Base-by-base conservation (phyloP, 30 jellyfish, hydroid and myxozoan species). In the Turritopsis dohrnii region DNA sequence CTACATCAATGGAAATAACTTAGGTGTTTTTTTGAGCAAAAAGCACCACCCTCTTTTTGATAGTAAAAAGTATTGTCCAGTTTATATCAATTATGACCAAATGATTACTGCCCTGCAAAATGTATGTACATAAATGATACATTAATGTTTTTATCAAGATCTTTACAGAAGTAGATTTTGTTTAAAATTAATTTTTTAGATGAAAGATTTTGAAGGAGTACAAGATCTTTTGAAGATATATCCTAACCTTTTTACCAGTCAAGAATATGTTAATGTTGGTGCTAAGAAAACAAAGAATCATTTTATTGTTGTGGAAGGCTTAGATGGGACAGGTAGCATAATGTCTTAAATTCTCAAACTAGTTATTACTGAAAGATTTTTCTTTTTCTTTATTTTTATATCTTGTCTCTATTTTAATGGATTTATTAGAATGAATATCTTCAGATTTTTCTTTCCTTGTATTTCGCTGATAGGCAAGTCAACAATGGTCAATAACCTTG, bases 281-380 rank as follows among this genome's bases (percentile, higher is more conserved):
- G 30, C 9, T 27, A 69, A 1, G 22, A n/a, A 69, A 27, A 8
- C 28, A 29, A 82, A 82, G 13, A 18, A 82, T 31, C 89, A 86
- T 9, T 82, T 82, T 71, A 82, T 82, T 65, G 89, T 82, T 65
- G 89, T 82, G 79, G 89, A 82, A 66, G 89, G 89, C 29, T 71
- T 82, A 1, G 89, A 82, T 82, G 89, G 89, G 21, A 82, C 89
- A 82, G 89, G 89, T 82, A 26, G 7, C 8, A 69, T n/a, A 0
- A 21, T 60, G 19, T 54, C 18, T 16, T 54, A 54, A 54, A 54
- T 54, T 54, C 21, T 60, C 0, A 60, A 60, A n/a, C n/a, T n/a
- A n/a, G n/a, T n/a, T n/a, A n/a, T n/a, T n/a, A n/a, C n/a, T n/a
- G n/a, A n/a, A n/a, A n/a, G n/a, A n/a, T 72, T 72, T 72, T 72